Evolutionary conservation across 2,797 vertebrate genomes (phyloP).

Genomic region (Danio tinwini): DNA sequence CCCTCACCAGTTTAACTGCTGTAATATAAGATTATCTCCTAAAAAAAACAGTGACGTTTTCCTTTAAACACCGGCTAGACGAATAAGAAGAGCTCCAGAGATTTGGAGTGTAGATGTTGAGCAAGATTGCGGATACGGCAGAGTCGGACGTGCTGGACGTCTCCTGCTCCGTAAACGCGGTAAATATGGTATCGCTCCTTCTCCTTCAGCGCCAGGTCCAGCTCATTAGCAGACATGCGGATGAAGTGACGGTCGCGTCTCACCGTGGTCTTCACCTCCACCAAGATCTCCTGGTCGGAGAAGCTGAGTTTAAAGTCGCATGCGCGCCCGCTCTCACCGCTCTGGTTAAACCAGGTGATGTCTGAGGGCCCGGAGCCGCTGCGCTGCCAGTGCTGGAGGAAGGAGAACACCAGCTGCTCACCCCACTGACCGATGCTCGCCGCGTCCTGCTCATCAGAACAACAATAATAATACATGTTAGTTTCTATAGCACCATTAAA

Average conservation of each 20-base stretch:
- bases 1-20: no score
- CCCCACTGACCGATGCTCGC: constrained; percentile 77
- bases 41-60: neutral
- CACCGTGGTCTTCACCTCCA: constrained; percentile 81
- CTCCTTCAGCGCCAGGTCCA: constrained; percentile 78
- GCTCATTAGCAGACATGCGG: constrained; percentile 79
- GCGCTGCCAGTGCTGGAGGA: constrained; percentile 76
- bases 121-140: constrained; percentile 81
- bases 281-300: constrained; percentile 64
- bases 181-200: constrained; percentile 78
- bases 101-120: constrained; percentile 80
- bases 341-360: constrained; percentile 77
- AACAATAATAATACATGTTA: no score
- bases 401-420: constrained; percentile 79
- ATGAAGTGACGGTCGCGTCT: constrained; percentile 77
- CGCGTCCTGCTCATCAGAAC: constrained; percentile 52
- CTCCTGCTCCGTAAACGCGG: constrained; percentile 78
- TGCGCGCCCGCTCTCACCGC: constrained; percentile 77
- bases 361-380: constrained; percentile 58
- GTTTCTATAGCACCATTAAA: no score
- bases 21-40: no score
- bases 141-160: constrained; percentile 72
- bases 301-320: constrained; percentile 80
- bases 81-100: constrained; percentile 78
- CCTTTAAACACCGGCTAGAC: constrained; percentile 61